Percentiles rank a stretch among this genome's conserved stretches.
These are phyloP conservation scores for Pardalotus punctatus DNA, from an alignment of 2,113 vertebrate species.

Conservation along the genomic window DNA sequence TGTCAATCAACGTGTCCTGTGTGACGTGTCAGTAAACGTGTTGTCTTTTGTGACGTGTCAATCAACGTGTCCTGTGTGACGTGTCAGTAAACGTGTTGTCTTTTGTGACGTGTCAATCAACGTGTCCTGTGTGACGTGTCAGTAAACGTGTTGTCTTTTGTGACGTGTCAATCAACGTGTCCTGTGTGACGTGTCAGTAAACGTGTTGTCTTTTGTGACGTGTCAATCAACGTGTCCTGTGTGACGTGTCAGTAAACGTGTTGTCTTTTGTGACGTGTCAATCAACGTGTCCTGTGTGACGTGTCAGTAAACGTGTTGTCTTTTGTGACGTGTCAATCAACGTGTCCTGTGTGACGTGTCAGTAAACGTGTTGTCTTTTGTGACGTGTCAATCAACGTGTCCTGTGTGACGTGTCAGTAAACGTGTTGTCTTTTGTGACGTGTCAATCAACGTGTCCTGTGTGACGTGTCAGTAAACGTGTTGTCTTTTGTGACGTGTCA, in stretches of 20 bases:
- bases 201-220: no score
- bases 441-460: accelerated
- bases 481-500: no score
- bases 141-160: no score
- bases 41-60: no score
- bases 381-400: accelerated
- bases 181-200: accelerated
- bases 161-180: accelerated
- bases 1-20: accelerated
- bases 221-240: accelerated
- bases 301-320: no score
- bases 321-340: no score
- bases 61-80: accelerated
- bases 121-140: accelerated
- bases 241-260: accelerated
- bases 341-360: accelerated
- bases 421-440: no score
- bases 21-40: accelerated
- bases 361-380: no score
- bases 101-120: no score
- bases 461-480: accelerated
- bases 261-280: no score
- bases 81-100: no score
- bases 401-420: accelerated
- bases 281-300: accelerated